phyloP scores from a whole-genome alignment of 2,888 invertebrate species.

The Prionchulus punctatus region DNA sequence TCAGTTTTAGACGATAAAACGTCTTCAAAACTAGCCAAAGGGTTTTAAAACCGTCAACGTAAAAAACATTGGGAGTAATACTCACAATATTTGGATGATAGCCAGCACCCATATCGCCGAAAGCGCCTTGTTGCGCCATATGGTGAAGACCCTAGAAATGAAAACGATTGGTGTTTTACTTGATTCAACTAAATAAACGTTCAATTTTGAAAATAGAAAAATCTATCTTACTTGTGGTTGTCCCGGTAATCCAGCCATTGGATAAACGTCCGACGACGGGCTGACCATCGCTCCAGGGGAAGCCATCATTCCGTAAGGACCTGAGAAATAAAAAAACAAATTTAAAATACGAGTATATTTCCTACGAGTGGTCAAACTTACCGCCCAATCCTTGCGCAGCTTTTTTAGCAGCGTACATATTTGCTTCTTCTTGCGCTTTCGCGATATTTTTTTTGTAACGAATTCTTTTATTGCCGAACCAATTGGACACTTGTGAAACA shows the following conservation, averaged over 20 bases:
- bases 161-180: not conserved
- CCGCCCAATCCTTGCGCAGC: constrained; percentile 39
- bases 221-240: not conserved
- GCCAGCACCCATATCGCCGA: not conserved
- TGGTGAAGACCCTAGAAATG: not conserved
- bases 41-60: not conserved
- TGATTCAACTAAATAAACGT: not conserved
- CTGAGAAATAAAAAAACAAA: not conserved
- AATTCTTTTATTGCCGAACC: constrained; percentile 99
- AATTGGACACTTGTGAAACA: constrained; percentile 88
- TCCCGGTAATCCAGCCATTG: not conserved
- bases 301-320: not conserved
- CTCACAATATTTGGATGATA: not conserved
- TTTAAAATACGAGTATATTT: no score
- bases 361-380: not conserved
- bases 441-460: constrained; percentile 99
- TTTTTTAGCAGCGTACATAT: constrained; percentile 94
- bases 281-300: constrained; percentile 2
- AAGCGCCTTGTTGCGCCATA: constrained; percentile 1
- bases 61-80: not conserved
- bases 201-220: not conserved
- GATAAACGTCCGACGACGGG: constrained; percentile 4
- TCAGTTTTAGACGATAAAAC: no score
- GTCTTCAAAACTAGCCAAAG: not conserved
- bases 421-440: constrained; percentile 97